Evolutionary conservation across 2,797 vertebrate species (phyloP).

Genomic region (Sebastes vulpes): DNA sequence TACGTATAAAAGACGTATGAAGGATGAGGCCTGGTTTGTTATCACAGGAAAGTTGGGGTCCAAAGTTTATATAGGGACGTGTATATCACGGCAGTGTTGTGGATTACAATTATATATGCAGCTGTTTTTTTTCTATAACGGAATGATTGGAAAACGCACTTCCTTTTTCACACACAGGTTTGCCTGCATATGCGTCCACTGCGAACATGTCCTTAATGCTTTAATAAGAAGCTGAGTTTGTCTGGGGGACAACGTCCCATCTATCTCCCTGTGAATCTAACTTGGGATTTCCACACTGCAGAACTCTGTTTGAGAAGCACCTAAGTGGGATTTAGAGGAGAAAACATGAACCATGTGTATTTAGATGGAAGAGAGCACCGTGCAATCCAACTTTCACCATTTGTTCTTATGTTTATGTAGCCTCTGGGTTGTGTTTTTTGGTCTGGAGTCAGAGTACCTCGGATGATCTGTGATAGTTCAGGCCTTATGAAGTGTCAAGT

Average conservation of each 20-base stretch:
- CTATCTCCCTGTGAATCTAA: constrained; percentile 85
- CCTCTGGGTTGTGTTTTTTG: neutral
- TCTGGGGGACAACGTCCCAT: constrained; percentile 74
- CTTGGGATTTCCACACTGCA: constrained; percentile 82
- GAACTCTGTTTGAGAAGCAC: constrained; percentile 53
- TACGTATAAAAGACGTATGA: neutral
- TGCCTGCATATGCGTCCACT: constrained; percentile 33
- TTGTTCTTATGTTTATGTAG: neutral
- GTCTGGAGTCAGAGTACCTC: neutral
- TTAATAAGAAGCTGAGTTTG: constrained; percentile 83
- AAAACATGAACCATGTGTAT: constrained; percentile 86
- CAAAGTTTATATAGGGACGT: neutral
- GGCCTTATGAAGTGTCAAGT: neutral
- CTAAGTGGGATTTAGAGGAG: constrained; percentile 71
- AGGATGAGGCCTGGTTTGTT: neutral
- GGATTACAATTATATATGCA: too few species aligned
- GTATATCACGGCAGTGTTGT: too few species aligned
- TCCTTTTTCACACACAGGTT: too few species aligned
- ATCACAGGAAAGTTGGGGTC: neutral
- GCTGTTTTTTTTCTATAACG: too few species aligned
- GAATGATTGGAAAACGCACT: too few species aligned
- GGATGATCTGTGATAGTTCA: neutral
- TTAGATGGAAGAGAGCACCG: constrained; percentile 65
- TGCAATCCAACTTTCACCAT: neutral
- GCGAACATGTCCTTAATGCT: constrained; percentile 81